Percentiles rank a stretch among this genome's conserved stretches.
These are phyloP conservation scores for Semibalanus balanoides DNA, from an alignment of 1,140 invertebrate genomes.

Conservation along the genomic window DNA sequence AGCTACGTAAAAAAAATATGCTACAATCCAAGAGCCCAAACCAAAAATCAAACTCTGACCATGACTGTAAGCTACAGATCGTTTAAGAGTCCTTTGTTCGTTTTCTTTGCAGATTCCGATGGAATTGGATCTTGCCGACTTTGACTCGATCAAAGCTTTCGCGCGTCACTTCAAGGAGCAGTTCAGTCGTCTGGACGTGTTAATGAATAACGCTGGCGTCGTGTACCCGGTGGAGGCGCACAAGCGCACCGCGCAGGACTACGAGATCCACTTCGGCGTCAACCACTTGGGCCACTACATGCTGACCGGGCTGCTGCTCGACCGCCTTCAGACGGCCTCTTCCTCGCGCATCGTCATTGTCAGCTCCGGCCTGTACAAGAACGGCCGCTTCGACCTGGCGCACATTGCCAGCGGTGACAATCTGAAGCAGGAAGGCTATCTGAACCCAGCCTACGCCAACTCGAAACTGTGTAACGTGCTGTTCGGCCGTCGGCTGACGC, in stretches of 20 bases:
- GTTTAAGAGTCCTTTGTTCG: too few relatives aligned
- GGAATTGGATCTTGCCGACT: slow-evolving; percentile 30
- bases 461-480: slow-evolving; percentile 64
- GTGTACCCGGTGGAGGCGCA: slow-evolving; percentile 36
- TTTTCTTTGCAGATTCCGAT: slow-evolving; percentile 13
- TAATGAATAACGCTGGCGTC: slow-evolving; percentile 83
- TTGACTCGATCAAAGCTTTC: slow-evolving; percentile 30
- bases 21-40: too few relatives aligned
- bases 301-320: slow-evolving; percentile 63
- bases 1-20: too few relatives aligned
- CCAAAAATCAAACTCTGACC: too few relatives aligned
- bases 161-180: slow-evolving; percentile 24
- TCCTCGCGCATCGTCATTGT: slow-evolving; percentile 38
- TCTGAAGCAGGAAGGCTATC: slow-evolving; percentile 41
- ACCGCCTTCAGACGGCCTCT: slow-evolving; percentile 11
- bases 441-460: slow-evolving; percentile 52
- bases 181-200: slow-evolving; percentile 47
- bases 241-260: slow-evolving; percentile 56
- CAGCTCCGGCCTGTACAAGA: slow-evolving; percentile 40
- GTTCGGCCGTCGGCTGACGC: slow-evolving; percentile 47
- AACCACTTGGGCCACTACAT: slow-evolving; percentile 87
- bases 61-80: too few relatives aligned
- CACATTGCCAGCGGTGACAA: slow-evolving; percentile 30
- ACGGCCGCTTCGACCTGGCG: slow-evolving; percentile 52
- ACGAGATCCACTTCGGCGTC: slow-evolving; percentile 77